phyloP scores from a whole-genome alignment of 2,888 invertebrate genomes.

The Agrotis segetum region DNA sequence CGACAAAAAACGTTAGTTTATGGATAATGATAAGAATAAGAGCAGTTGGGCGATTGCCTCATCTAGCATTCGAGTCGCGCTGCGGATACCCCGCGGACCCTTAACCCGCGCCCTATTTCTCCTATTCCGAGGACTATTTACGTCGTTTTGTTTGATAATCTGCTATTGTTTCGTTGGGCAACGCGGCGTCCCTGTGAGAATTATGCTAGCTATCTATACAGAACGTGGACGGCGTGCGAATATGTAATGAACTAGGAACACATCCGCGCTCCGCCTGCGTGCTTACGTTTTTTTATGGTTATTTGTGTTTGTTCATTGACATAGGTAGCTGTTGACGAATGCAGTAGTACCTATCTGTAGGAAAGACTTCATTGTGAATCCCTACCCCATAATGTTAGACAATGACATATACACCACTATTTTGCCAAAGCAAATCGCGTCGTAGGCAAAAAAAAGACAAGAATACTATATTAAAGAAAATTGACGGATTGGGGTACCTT shows the following conservation, averaged over 20 bases:
- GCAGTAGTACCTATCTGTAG: neutral
- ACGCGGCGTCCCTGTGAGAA: constrained; percentile 86
- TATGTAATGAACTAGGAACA: constrained; percentile 79
- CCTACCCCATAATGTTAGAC: neutral
- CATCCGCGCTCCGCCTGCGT: constrained; percentile 50
- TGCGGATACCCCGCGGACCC: constrained; percentile 85
- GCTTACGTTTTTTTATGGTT: constrained; percentile 53
- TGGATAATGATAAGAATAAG: constrained; percentile 65
- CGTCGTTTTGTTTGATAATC: constrained; percentile 90
- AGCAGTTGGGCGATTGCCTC: constrained; percentile 76
- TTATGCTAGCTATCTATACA: constrained; percentile 88
- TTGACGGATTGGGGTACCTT: no score
- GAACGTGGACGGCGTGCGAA: constrained; percentile 86
- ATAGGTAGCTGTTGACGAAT: constrained; percentile 20
- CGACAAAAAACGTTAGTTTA: constrained; percentile 51
- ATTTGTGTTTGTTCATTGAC: constrained; percentile 45
- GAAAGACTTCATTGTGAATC: no score
- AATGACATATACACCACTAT: neutral
- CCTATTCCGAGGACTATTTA: constrained; percentile 87
- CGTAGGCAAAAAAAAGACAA: neutral
- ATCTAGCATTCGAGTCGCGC: constrained; percentile 88
- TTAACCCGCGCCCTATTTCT: constrained; percentile 88
- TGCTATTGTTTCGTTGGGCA: constrained; percentile 88
- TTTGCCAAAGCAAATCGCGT: neutral
- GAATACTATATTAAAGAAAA: no score